phyloP scores from a whole-genome alignment of 2,888 invertebrate species.

The Acanthosepion pharaonis region DNA sequence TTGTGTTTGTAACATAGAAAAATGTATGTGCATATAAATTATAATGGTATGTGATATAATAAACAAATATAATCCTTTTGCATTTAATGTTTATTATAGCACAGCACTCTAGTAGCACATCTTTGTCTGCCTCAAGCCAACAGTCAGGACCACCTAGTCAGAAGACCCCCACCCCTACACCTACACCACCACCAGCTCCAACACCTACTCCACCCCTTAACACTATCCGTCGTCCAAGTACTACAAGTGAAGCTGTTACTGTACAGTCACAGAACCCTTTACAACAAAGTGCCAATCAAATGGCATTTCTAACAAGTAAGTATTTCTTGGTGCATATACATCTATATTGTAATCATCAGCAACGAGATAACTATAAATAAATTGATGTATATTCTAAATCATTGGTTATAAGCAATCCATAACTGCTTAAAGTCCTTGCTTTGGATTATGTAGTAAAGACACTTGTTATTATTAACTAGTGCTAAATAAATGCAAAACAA shows the following conservation, averaged over 20 bases:
- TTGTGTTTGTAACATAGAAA: too few species aligned
- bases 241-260: slow-evolving; percentile 50
- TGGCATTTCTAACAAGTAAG: slow-evolving; percentile 50
- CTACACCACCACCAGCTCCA: slow-evolving; percentile 55
- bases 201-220: slow-evolving; percentile 56
- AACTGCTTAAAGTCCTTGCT: too few species aligned
- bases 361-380: neutral
- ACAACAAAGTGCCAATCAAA: slow-evolving; percentile 46
- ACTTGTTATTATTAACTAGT: too few species aligned
- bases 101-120: slow-evolving; percentile 45
- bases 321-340: neutral
- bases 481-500: too few species aligned
- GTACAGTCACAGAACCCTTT: slow-evolving; percentile 43
- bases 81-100: slow-evolving; percentile 38
- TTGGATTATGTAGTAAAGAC: too few species aligned
- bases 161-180: slow-evolving; percentile 51
- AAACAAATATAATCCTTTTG: neutral
- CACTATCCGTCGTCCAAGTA: slow-evolving; percentile 50
- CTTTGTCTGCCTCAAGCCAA: slow-evolving; percentile 38
- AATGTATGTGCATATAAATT: too few species aligned
- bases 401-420: too few species aligned
- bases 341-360: neutral
- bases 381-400: neutral
- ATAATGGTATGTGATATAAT: too few species aligned
- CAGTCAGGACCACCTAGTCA: slow-evolving; percentile 50